Base-by-base conservation (phyloP, 1,140 invertebrate genomes). In the Lepidostoma basale region DNA sequence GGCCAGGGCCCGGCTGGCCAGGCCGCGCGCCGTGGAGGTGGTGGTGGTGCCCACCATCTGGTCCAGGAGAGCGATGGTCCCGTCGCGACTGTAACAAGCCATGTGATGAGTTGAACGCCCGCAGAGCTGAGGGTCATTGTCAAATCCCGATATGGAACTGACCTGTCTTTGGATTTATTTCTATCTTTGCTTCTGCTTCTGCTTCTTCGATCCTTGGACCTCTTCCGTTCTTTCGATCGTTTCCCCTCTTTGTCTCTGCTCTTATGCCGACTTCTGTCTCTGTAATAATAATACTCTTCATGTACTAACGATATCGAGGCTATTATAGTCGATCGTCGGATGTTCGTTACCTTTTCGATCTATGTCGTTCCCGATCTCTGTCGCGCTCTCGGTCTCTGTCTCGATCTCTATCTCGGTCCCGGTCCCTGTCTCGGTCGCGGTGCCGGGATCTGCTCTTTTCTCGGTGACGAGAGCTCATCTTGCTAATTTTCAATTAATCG, bases 131-230 rank as follows among this genome's bases (percentile, higher is more conserved):
- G n/a, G n/a, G 25, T 6, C 42, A 45, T 45, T 45, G 33, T 36
- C 6, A 8, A 8, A 36, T 8, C n/a, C 6, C 33, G 6, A 36
- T 36, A 36, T 36, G 33, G 8, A 28, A 30, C 25, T 5, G 30
- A 85, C 75, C 84, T 85, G 60, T 84, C 84, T 66, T 83, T 84
- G 8, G 84, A 83, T 40, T 84, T 79, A 67, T 82, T 86, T 5
- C 83, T 79, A 12, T 81, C 79, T 14, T 83, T 77, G 6, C 78
- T 80, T 39, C 78, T 77, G 44, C 76, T 77, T 74, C 76, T 72
- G 23, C 74, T 73, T 14, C 76, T 68, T 45, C 69, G 33, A 23
- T 74, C 67, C 56, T 73, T 69, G 52, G 58, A 71, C 18, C 71
- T 74, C 9, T 69, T 62, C 6, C 69, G 56, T 25, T 75, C 68